Evolutionary conservation across 2,888 invertebrate species (phyloP).

Genomic region (Apodemia duryi): DNA sequence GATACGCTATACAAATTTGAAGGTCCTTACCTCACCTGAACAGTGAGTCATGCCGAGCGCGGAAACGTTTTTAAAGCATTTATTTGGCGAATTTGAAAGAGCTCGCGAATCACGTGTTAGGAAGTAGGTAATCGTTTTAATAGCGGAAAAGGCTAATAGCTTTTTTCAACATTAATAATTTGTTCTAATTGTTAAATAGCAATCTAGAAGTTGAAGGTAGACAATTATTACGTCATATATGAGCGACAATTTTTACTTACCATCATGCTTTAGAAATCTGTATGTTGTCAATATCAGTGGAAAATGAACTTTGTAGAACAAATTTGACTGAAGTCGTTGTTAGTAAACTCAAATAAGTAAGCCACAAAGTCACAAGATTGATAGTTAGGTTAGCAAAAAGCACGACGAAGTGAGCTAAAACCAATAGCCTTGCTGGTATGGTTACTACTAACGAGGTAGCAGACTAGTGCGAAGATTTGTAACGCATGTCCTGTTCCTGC

Average conservation of each 20-base stretch:
- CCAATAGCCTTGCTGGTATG: no score
- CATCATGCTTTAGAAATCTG: background rate
- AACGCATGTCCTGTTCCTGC: no score
- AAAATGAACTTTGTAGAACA: background rate
- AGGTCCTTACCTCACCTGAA: background rate
- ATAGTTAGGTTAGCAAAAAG: no score
- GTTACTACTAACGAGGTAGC: no score
- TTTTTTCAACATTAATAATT: constrained; percentile 1
- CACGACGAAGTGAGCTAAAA: no score
- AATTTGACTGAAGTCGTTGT: background rate
- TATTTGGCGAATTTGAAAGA: constrained; percentile 4
- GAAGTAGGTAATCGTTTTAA: constrained; percentile 8
- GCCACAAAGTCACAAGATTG: background rate
- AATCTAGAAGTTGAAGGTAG: background rate
- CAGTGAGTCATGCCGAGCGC: background rate
- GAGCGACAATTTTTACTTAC: background rate
- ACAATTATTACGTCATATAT: background rate
- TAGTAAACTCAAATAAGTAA: background rate
- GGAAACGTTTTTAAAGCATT: background rate
- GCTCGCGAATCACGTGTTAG: constrained; percentile 2
- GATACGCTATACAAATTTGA: background rate
- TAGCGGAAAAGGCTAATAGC: constrained; percentile 6
- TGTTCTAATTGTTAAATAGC: background rate
- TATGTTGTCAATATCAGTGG: no score
- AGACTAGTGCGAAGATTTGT: no score